Percentiles rank a stretch among this genome's conserved stretches.
phyloP scores from a whole-genome alignment of 2,797 vertebrate species.

The Peromyscus aztecus region DNA sequence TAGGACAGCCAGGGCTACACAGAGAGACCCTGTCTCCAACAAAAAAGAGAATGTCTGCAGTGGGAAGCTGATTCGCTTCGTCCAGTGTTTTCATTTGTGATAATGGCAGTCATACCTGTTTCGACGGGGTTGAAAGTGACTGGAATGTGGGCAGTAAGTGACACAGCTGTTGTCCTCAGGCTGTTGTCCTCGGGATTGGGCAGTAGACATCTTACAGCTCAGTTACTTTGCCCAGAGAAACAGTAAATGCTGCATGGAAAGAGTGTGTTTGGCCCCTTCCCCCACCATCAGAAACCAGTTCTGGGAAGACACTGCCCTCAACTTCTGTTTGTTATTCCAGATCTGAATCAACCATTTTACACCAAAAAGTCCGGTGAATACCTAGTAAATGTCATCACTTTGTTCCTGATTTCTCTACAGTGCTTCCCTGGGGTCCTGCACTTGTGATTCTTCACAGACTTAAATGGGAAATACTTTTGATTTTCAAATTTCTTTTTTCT shows the following conservation, averaged over 20 bases:
- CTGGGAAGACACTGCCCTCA: constrained; percentile 57
- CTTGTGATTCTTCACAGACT: constrained; percentile 4
- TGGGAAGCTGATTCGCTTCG: constrained; percentile 4
- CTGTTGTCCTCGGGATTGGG: neutral
- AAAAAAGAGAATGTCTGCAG: neutral
- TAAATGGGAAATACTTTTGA: constrained; percentile 48
- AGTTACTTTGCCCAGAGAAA: neutral
- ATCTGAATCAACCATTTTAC: constrained; percentile 69
- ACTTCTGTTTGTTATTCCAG: constrained; percentile 23
- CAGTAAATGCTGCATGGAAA: constrained; percentile 43
- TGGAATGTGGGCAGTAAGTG: constrained; percentile 20
- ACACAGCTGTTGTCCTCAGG: neutral
- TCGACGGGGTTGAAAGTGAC: constrained; percentile 34
- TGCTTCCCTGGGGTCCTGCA: neutral
- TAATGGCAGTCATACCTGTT: neutral
- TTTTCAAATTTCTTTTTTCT: constrained; percentile 33
- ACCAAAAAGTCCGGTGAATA: constrained; percentile 42
- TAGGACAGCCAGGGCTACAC: neutral
- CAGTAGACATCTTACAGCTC: constrained; percentile 46
- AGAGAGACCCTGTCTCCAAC: neutral
- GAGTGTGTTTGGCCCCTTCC: neutral
- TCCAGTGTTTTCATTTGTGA: neutral
- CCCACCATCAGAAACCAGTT: constrained; percentile 61
- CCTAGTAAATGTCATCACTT: constrained; percentile 55
- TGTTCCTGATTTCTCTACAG: constrained; percentile 33